These are phyloP conservation scores for Drosophila gaucha DNA, from an alignment of 2,888 invertebrate species.

Conservation along the genomic window DNA sequence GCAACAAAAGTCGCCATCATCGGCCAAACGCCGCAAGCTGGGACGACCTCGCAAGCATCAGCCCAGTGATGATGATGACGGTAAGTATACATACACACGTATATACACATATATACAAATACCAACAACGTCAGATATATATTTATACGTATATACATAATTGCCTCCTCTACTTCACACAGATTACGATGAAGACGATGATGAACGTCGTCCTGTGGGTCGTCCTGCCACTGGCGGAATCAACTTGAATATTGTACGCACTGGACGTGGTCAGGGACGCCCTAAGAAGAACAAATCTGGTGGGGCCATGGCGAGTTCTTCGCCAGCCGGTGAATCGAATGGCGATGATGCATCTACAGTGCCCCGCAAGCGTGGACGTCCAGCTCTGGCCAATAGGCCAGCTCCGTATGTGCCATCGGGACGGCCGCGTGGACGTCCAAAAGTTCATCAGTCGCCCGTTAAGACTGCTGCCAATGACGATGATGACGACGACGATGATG, in stretches of 20 bases:
- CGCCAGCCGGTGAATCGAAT: constrained; percentile 35
- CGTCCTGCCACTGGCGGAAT: constrained; percentile 73
- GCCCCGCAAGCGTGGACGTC: constrained; percentile 63
- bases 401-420: constrained; percentile 64
- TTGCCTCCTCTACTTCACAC: too few relatives aligned
- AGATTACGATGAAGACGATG: constrained; percentile 61
- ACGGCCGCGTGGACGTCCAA: constrained; percentile 77
- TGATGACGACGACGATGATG: constrained; percentile 3
- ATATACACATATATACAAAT: background rate
- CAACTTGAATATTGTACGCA: constrained; percentile 71
- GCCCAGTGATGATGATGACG: constrained; percentile 68
- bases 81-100: constrained; percentile 28
- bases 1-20: constrained; percentile 35
- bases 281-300: constrained; percentile 58
- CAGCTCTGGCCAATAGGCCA: constrained; percentile 12
- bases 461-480: constrained; percentile 10
- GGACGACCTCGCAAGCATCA: constrained; percentile 72
- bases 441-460: constrained; percentile 12
- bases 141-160: background rate
- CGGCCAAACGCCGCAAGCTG: constrained; percentile 62
- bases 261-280: constrained; percentile 77
- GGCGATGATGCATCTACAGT: constrained; percentile 16
- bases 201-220: constrained; percentile 71
- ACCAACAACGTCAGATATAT: too few relatives aligned
- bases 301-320: background rate